phyloP scores from a whole-genome alignment of 2,797 vertebrate genomes.

The Chaetophractus vellerosus region DNA sequence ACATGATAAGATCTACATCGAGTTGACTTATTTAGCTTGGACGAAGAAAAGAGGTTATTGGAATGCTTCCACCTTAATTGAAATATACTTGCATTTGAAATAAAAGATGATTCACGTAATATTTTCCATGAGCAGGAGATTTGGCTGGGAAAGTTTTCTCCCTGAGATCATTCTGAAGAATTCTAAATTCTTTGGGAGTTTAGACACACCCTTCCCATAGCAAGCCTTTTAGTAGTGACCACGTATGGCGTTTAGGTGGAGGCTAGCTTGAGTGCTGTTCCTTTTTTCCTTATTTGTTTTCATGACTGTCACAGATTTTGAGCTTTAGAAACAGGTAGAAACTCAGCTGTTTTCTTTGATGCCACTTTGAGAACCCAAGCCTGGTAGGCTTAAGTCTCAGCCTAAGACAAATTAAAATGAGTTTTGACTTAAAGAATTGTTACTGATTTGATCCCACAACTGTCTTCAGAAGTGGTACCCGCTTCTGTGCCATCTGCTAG shows the following conservation, averaged over 20 bases:
- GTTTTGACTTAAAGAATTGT: not conserved
- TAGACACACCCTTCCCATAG: not conserved
- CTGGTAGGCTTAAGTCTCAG: not conserved
- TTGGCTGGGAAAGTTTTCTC: not conserved
- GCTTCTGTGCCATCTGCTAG: not conserved
- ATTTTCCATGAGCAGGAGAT: not conserved
- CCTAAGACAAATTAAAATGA: not conserved
- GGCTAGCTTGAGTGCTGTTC: not conserved
- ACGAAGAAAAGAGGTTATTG: not conserved
- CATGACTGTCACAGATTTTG: not conserved
- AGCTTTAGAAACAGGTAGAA: not conserved
- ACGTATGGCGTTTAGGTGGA: accelerated
- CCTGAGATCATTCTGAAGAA: not conserved
- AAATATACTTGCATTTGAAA: conserved; percentile 35
- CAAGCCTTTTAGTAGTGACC: not conserved
- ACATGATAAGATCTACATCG: not conserved
- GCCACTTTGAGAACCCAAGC: not conserved
- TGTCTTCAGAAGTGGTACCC: not conserved
- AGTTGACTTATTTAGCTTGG: not conserved
- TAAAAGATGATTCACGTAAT: not conserved
- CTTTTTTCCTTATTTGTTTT: not conserved
- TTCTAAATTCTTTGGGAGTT: not conserved
- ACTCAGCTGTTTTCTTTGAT: not conserved
- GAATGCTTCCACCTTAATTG: not conserved
- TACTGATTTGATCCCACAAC: not conserved